Evolutionary conservation across 2,113 vertebrate species (phyloP).

Genomic region (Eudyptes chrysolophus): DNA sequence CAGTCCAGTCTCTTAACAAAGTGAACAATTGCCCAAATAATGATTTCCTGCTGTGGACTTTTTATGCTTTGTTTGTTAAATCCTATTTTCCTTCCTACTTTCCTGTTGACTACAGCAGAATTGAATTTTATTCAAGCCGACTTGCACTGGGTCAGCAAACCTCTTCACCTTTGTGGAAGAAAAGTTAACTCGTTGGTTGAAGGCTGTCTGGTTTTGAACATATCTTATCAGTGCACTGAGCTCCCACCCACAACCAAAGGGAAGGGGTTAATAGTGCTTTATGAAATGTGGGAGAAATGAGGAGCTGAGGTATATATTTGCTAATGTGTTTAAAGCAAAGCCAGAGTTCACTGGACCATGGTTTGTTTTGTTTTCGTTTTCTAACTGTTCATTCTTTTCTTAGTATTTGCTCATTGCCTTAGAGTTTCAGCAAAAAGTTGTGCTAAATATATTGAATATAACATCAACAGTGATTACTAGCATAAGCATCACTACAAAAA

Average conservation of each 20-base stretch:
- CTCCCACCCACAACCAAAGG: neutral
- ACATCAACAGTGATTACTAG: neutral
- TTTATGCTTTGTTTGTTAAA: slow-evolving; percentile 80
- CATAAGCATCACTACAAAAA: neutral
- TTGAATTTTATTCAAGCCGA: slow-evolving; percentile 63
- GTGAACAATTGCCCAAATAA: slow-evolving; percentile 77
- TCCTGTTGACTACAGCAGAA: slow-evolving; percentile 81
- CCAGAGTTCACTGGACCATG: neutral
- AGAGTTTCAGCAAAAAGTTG: neutral
- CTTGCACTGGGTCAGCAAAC: slow-evolving; percentile 75
- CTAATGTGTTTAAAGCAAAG: slow-evolving; percentile 22
- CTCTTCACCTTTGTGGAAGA: slow-evolving; percentile 12
- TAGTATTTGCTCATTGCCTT: neutral
- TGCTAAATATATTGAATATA: neutral
- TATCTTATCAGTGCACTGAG: neutral
- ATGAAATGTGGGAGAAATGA: neutral
- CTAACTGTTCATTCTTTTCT: neutral
- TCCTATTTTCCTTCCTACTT: slow-evolving; percentile 81
- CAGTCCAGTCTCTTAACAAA: slow-evolving; percentile 70
- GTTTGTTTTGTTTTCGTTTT: slow-evolving; percentile 26
- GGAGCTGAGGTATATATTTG: neutral
- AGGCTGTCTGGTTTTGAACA: neutral
- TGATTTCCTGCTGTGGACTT: slow-evolving; percentile 77
- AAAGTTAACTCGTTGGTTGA: slow-evolving; percentile 63
- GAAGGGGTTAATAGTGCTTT: slow-evolving; percentile 13